Evolutionary conservation across 2,888 invertebrate genomes (phyloP).

Genomic region (Tetheella fluctuosa): DNA sequence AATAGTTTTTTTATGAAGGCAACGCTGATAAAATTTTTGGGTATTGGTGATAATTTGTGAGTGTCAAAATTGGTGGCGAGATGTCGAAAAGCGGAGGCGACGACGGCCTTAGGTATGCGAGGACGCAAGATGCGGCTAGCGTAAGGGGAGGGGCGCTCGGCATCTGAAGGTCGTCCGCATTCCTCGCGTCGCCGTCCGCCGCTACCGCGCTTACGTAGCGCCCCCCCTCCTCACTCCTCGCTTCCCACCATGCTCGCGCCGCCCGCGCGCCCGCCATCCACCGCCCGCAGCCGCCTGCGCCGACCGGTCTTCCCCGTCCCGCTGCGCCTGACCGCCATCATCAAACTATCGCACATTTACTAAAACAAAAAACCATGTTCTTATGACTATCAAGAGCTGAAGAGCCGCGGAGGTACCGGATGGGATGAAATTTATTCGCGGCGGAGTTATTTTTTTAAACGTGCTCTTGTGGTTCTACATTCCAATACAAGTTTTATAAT

Average conservation of each 20-base stretch:
- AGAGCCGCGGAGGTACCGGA: slow-evolving; percentile 80
- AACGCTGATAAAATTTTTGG: slow-evolving; percentile 32
- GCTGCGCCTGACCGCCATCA: slow-evolving; percentile 71
- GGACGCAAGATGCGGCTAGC: slow-evolving; percentile 83
- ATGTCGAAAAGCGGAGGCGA: slow-evolving; percentile 80
- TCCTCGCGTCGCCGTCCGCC: slow-evolving; percentile 83
- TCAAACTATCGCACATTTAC: slow-evolving; percentile 80
- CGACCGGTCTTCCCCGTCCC: slow-evolving; percentile 69
- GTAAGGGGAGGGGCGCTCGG: slow-evolving; percentile 80
- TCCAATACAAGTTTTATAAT: slow-evolving; percentile 66
- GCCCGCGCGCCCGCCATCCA: slow-evolving; percentile 37
- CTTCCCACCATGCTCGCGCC: slow-evolving; percentile 27
- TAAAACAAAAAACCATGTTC: slow-evolving; percentile 81
- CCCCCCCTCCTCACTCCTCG: slow-evolving; percentile 49
- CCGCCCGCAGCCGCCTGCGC: slow-evolving; percentile 52
- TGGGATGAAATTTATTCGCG: slow-evolving; percentile 82
- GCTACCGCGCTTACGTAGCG: slow-evolving; percentile 85
- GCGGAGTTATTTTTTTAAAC: slow-evolving; percentile 68
- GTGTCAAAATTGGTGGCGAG: slow-evolving; percentile 78
- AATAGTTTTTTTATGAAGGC: not conserved
- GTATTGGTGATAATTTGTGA: slow-evolving; percentile 62
- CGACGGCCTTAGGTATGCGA: slow-evolving; percentile 80
- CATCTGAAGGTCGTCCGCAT: slow-evolving; percentile 84
- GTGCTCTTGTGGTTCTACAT: slow-evolving; percentile 71
- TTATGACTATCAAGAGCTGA: slow-evolving; percentile 78